A percentile compares a stretch with the other conserved stretches of the same genome.
phyloP scores from a whole-genome alignment of 1,140 invertebrate species.

The Apis florea region DNA sequence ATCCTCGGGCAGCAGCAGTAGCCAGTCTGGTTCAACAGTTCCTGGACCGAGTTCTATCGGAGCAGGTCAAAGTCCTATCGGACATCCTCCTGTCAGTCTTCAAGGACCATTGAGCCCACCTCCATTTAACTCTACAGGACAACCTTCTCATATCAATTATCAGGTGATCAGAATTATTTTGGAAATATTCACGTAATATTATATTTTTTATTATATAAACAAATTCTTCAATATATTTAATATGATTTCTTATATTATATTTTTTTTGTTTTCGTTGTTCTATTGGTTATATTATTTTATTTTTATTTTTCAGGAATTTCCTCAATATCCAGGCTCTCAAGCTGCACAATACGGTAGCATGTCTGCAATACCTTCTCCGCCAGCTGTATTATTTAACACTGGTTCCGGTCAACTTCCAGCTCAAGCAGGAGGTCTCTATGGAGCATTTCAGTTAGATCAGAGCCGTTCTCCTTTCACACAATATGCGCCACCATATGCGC shows the following conservation, averaged over 20 bases:
- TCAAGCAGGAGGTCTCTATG: slow-evolving; percentile 88
- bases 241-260: background rate
- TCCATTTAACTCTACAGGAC: slow-evolving; percentile 79
- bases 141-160: slow-evolving; percentile 83
- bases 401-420: slow-evolving; percentile 87
- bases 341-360: slow-evolving; percentile 87
- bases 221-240: background rate
- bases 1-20: slow-evolving; percentile 79
- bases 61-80: slow-evolving; percentile 81
- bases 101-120: slow-evolving; percentile 80
- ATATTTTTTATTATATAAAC: background rate
- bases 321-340: slow-evolving; percentile 78
- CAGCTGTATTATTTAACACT: slow-evolving; percentile 88
- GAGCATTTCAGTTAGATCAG: slow-evolving; percentile 85
- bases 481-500: slow-evolving; percentile 82
- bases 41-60: slow-evolving; percentile 79
- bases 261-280: background rate
- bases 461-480: slow-evolving; percentile 85
- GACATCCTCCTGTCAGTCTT: slow-evolving; percentile 81
- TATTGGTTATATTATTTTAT: background rate
- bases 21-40: slow-evolving; percentile 76
- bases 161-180: slow-evolving; percentile 74
- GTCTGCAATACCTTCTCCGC: slow-evolving; percentile 90
- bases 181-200: background rate
- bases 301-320: slow-evolving; percentile 70